Conservation (phyloP, 2,113 vertebrate genomes). For the Engraulis encrasicolus region DNA sequence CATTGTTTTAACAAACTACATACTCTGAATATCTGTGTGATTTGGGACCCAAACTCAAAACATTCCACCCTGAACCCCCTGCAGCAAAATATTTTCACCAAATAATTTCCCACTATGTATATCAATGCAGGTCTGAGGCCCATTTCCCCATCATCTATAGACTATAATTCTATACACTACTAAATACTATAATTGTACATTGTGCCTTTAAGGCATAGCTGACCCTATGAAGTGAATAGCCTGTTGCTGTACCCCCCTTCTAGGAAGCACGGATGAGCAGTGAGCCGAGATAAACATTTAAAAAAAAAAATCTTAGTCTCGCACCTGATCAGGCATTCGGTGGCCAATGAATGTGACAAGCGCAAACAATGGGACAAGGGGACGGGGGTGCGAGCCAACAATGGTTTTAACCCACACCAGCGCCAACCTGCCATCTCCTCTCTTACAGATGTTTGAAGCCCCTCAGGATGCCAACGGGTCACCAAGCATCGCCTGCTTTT, state of each 20-base stretch:
- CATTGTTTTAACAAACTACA: too few relatives aligned
- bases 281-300: not conserved
- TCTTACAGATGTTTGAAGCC: not conserved
- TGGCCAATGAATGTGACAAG: not conserved
- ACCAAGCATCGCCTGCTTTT: constrained; percentile 53
- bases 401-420: not conserved
- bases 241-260: not conserved
- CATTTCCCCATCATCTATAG: not conserved
- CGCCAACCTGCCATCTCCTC: not conserved
- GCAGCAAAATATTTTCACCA: too few relatives aligned
- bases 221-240: not conserved
- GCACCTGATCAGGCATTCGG: not conserved
- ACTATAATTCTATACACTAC: too few relatives aligned
- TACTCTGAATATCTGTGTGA: too few relatives aligned
- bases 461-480: constrained; percentile 22
- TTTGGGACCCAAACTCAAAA: too few relatives aligned
- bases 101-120: too few relatives aligned
- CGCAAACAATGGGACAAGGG: not conserved
- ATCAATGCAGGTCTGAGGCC: not conserved
- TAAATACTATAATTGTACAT: not conserved
- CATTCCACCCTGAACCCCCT: too few relatives aligned
- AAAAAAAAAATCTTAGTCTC: not conserved
- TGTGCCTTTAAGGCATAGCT: not conserved
- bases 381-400: too few relatives aligned
- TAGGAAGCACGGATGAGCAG: not conserved